Evolutionary conservation across 53 echinoderm and acorn worm species (phyloP), one percentile per base, ranked within the genome.

Genomic region (Stichopus horrens): DNA sequence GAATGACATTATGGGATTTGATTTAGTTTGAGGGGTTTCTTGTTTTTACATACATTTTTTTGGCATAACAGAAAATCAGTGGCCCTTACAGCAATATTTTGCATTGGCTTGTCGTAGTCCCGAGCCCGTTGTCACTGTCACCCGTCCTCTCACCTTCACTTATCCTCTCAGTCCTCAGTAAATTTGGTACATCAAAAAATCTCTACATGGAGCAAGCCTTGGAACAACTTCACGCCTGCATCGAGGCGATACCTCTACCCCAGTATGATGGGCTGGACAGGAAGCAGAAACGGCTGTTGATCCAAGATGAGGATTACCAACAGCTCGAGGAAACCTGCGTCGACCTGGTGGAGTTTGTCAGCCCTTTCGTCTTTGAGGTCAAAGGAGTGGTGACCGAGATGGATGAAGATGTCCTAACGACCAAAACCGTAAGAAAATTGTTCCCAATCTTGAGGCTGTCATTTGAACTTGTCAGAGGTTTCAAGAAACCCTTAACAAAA

Each of bases 301-400:
- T 92, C 16, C 93, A 97, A 66, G 97, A 97, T 83, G 82, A 92
- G 21, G 92, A 89, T 23, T 92, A 88, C 10, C 74, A 89, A 20
- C 86, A 76, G 79, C 88, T 95, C 4, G 93, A 95, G 23, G 79
- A 88, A 14, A 95, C 89, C 9, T 76, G 89, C 37, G 58, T 90
- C 8, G 91, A 89, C 13, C 88, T 97, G 73, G 89, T 97, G 57
- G 97, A 97, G 58, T 96, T 96, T 89, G 84, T 95, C 4, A 89
- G 89, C 18, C 95, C 97, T 5, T 89, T 97, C 54, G 93, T 97
- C 57, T 90, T 91, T 51, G 86, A 94, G 53, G 74, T 94, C 9
- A 78, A 90, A 51, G 89, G 90, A 74, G 85, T 10, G 5, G 53
- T 85, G 13, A 20, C 58, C 67, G 23, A 23, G 13, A 59, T 85